phyloP scores from a whole-genome alignment of 2,113 vertebrate species.

The pig (Sus scrofa) region T2T-Sscrofa CM000816.6:40760001-40760500 shows the following conservation, averaged over 20 bases:
- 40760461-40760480: background rate
- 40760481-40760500: background rate
- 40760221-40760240: background rate
- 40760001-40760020: conserved; percentile 79
- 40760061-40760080: conserved; percentile 64
- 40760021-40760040: conserved; percentile 70
- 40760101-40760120: background rate
- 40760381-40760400: background rate
- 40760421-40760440: background rate
- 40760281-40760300: background rate
- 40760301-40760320: background rate
- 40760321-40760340: background rate
- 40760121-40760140: conserved; percentile 61
- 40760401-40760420: background rate
- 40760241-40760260: background rate
- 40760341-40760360: background rate
- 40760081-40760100: conserved; percentile 66
- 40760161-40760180: conserved; percentile 15
- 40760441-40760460: background rate
- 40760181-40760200: conserved; percentile 11
- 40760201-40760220: background rate
- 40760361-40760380: background rate
- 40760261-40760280: background rate
- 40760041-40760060: conserved; percentile 55
- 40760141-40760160: conserved; percentile 52